A percentile compares a stretch with the other conserved stretches of the same genome.
Conservation (phyloP, 2,797 vertebrate species). For the Fringilla coelebs region DNA sequence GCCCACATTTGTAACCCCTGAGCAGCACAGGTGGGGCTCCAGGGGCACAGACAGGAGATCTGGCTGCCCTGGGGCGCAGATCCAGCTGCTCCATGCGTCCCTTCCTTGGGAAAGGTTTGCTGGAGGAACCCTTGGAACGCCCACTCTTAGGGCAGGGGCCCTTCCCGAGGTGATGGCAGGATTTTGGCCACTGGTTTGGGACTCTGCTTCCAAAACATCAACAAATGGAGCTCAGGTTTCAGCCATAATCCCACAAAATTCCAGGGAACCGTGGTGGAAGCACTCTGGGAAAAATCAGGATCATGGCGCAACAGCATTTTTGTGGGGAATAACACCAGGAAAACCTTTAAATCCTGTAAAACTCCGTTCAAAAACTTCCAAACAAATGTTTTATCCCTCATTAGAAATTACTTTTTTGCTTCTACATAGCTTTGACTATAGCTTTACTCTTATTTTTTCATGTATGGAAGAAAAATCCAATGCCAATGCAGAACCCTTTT, state of each 20-base stretch:
- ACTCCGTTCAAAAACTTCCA: not conserved
- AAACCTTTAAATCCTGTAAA: not conserved
- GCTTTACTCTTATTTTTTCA: not conserved
- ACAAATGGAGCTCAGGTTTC: not conserved
- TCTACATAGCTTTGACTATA: not conserved
- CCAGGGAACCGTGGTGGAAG: not conserved
- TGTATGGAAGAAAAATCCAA: not conserved
- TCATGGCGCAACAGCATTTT: not conserved
- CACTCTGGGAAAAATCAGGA: not conserved
- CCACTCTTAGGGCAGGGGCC: not conserved
- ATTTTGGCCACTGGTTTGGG: not conserved
- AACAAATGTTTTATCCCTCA: not conserved
- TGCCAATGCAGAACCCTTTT: rapidly evolving
- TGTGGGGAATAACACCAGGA: rapidly evolving
- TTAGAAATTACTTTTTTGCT: not conserved
- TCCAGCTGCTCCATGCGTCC: rapidly evolving
- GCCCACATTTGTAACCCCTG: rapidly evolving
- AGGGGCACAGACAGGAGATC: rapidly evolving
- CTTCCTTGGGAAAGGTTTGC: not conserved
- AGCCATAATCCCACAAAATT: not conserved
- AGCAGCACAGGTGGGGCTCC: rapidly evolving
- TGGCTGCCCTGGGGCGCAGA: not conserved
- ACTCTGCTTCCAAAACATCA: not conserved
- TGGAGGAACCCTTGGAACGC: not conserved
- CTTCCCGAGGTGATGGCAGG: not conserved